Base-by-base conservation (phyloP, 2,113 vertebrate species). In the Todiramphus chloris region DNA sequence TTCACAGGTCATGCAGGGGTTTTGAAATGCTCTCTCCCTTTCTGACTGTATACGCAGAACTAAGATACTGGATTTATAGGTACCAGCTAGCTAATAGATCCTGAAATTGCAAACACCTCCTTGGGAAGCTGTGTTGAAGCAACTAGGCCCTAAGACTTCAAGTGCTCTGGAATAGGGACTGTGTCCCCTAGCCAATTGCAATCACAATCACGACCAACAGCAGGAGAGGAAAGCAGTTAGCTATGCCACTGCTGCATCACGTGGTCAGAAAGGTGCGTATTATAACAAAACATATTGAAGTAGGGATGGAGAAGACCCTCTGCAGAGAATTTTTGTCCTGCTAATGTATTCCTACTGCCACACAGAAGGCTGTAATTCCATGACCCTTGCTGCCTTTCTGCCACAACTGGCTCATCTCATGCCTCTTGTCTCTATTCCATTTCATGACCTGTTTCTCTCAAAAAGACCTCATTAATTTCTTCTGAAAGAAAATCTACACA, bases 201-300 rank as follows among this genome's bases (percentile, higher is more conserved):
- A 31, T 18, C 30, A 35, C 56, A 44, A 2, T 10, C 25, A 41
- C 0, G 2, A 75, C 16, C 0, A 6, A 62, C 1, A 5, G 37
- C 72, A 74, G 64, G 59, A 74, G 53, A 92, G 27, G 48, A 76
- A 72, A 72, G 48, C 18, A 59, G 31, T 33, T 7, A 55, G n/a
- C 46, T 46, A 12, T 16, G 67, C 16, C 30, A 35, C 41, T 91
- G 78, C 63, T 76, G 43, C 50, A 48, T 21, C 53, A 2, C 1
- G 11, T 6, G 67, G 37, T 44, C 69, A 59, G 77, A 41, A 73
- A 77, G 46, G 24, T 16, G 37, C 1, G 0, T 3, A 28, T 19
- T 35, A 15, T 7, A 41, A 70, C 18, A 43, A 84, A 31, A 44
- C 4, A 48, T 1, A 50, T 0, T 13, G 30, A 88, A 59, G 27